A percentile compares a stretch with the other conserved stretches of the same genome.
Evolutionary conservation across 2,888 invertebrate genomes (phyloP).

Genomic region (Hypolimnas misippus): DNA sequence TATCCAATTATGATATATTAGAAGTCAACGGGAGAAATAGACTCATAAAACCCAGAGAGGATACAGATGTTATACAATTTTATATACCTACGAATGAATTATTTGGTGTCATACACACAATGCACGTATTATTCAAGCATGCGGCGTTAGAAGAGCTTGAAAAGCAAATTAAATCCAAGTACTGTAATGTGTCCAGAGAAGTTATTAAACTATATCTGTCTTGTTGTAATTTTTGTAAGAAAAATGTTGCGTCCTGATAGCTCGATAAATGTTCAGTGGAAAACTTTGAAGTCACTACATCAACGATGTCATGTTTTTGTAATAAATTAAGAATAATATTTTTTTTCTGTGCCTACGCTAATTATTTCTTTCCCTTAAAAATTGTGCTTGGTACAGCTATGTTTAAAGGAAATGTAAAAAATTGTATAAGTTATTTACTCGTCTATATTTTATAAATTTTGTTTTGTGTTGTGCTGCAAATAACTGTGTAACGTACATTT

Average conservation of each 20-base stretch:
- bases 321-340: no score
- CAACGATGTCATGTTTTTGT: no score
- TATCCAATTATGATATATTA: constrained; percentile 64
- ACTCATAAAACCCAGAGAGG: constrained; percentile 60
- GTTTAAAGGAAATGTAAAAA: no score
- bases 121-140: constrained; percentile 67
- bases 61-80: constrained; percentile 56
- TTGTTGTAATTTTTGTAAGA: constrained; percentile 60
- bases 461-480: no score
- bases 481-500: no score
- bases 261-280: not conserved
- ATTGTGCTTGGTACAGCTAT: no score
- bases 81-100: constrained; percentile 64
- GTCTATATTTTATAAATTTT: no score
- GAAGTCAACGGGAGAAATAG: constrained; percentile 55
- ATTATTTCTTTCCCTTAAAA: no score
- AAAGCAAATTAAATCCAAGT: constrained; percentile 62
- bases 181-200: constrained; percentile 72
- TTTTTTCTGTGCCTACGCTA: no score
- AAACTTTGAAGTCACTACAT: not conserved
- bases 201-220: constrained; percentile 66
- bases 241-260: constrained; percentile 24
- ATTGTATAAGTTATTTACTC: no score
- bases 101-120: constrained; percentile 68
- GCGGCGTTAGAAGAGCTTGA: constrained; percentile 62